phyloP scores from a whole-genome alignment of 1,140 invertebrate genomes.

The Drosophila ficusphila region DNA sequence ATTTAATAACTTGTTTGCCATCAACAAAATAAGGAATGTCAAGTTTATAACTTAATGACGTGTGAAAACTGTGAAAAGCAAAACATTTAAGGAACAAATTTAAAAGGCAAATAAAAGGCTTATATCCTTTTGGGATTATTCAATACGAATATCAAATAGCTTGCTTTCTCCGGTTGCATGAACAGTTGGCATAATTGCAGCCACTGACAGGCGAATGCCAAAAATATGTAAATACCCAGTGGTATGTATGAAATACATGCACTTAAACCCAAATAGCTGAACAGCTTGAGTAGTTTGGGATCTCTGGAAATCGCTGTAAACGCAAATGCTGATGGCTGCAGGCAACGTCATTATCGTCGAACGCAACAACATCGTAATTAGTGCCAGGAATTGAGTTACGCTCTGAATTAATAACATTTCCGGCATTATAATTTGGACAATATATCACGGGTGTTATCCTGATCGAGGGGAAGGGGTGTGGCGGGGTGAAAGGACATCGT shows the following conservation, averaged over 20 bases:
- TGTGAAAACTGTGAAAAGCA: neutral
- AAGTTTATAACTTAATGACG: too few relatives aligned
- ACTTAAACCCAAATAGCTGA: neutral
- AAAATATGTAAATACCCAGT: constrained; percentile 29
- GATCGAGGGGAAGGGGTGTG: constrained; percentile 15
- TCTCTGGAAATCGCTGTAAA: constrained; percentile 14
- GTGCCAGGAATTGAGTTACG: constrained; percentile 63
- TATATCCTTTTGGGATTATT: neutral
- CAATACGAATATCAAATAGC: neutral
- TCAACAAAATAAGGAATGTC: too few relatives aligned
- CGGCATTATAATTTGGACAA: constrained; percentile 64
- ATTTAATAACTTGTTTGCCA: too few relatives aligned
- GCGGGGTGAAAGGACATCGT: constrained; percentile 9
- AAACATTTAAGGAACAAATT: neutral
- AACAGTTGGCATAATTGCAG: constrained; percentile 40
- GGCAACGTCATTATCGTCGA: constrained; percentile 8
- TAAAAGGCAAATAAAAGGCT: neutral
- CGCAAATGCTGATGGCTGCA: constrained; percentile 36
- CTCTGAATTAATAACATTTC: constrained; percentile 75
- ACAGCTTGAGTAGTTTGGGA: constrained; percentile 2
- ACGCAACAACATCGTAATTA: constrained; percentile 45
- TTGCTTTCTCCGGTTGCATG: constrained; percentile 1
- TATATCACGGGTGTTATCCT: constrained; percentile 50
- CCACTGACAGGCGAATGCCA: constrained; percentile 29
- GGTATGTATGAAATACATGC: neutral